Evolutionary conservation across 1,140 invertebrate genomes (phyloP), one percentile per base, ranked within the genome.

Genomic region (Riptortus pedestris): DNA sequence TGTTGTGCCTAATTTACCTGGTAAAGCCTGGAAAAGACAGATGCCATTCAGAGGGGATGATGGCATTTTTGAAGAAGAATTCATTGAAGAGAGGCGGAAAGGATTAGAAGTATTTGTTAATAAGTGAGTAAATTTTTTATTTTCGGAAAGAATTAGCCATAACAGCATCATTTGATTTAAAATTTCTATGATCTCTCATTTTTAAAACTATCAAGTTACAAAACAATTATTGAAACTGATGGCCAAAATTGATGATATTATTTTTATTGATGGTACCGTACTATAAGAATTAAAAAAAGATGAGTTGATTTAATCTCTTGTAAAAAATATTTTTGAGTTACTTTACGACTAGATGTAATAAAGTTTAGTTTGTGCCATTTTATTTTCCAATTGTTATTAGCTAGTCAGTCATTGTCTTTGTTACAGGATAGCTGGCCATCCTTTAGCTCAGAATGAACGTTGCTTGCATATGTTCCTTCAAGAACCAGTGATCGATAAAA

Each of bases 381-480:
- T n/a, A 24, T 26, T 57, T 57, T 12, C 3, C 1, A 57, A 57
- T 26, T 57, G 4, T 2, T 12, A 24, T 7, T 26, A 5, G 3
- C 12, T 3, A n/a, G 22, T 57, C 22, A 57, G 24, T 12, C 9
- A 5, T 57, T 55, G 5, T 27, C 18, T 67, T 70, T 67, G 58
- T 66, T 83, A 63, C 76, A 92, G 89, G 83, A 96, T 99, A 76
- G 96, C 96, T 66, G 96, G 96, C 60, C 97, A 99, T 80, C 96
- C 97, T n/a, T 79, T 99, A 72, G 97, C 97, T 52, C 96, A 99
- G 80, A 99, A 99, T 78, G 97, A 99, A 80, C 81, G 92, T 73
- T 99, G 96, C 80, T 84, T 99, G 71, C 97, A 99, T 73, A 99
- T 99, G 91, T 99, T 99, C 81, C 81, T 99, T 63, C 95, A 98